Evolutionary conservation across 2,888 invertebrate genomes (phyloP), one percentile per base, ranked within the genome.

Genomic region (Tupiocoris notatus): DNA sequence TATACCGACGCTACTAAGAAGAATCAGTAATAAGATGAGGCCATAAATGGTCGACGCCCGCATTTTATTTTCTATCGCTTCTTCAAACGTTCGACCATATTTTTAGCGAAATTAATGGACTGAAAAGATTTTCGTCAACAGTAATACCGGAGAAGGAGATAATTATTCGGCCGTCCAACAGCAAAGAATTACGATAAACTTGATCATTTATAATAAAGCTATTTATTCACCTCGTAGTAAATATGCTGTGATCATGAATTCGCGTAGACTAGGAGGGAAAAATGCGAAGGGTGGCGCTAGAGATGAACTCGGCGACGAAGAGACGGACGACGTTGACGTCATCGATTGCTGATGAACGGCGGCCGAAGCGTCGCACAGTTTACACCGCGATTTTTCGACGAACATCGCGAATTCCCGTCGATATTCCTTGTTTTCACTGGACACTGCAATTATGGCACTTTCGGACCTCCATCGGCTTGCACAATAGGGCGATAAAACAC

Each of bases 211-310:
- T n/a, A 12, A 17, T n/a, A 59, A 17, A 59, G 17, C 17, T 7
- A 59, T 59, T 59, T 59, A 18, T 16, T 59, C 59, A 76, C 76
- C 76, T 68, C 68, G 59, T 2, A 76, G 65, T 22, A 76, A 68
- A 76, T 63, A 76, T 20, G 76, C 76, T 12, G 76, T 76, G 62
- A 76, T 68, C 76, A 76, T 76, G 68, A 76, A 64, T 61, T 76
- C 76, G n/a, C 76, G 64, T 1, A 76, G 54, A 17, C 17, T 68
- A 1, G 76, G 76, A 6, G 65, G 56, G 25, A 76, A 76, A 23
- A 65, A 62, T 25, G 54, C 20, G 23, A 76, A 24, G 9, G 76
- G 76, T 16, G 76, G 76, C 54, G 56, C 68, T 2, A 58, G 62
- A 6, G 64, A 20, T 20, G 76, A 24, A n/a, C 24, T 7, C 23